Percentiles rank a stretch among this genome's conserved stretches.
phyloP scores from a whole-genome alignment of 2,797 vertebrate genomes.

The Pachyuromys duprasi region DNA sequence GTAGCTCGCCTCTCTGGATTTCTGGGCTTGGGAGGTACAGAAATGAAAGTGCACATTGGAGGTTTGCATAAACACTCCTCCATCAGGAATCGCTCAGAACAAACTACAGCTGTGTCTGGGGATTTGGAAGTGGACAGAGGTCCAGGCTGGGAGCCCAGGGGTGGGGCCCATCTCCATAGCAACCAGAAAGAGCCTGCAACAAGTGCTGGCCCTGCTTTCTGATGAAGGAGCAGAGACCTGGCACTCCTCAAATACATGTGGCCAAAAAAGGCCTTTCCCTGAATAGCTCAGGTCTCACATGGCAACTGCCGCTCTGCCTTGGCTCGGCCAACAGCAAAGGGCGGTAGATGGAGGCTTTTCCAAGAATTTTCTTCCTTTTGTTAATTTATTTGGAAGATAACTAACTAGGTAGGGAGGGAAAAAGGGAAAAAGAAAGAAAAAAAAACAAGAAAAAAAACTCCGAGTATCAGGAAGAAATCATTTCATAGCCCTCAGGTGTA shows the following conservation, averaged over 20 bases:
- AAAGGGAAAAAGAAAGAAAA: background rate
- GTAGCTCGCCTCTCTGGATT: background rate
- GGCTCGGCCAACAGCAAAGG: background rate
- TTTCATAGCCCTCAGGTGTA: background rate
- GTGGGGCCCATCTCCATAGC: constrained; percentile 65
- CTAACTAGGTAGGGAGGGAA: background rate
- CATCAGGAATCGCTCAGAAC: background rate
- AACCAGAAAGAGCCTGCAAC: constrained; percentile 62
- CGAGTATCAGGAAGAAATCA: background rate
- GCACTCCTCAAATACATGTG: background rate
- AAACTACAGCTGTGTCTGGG: background rate
- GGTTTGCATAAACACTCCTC: background rate
- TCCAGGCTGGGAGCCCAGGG: background rate
- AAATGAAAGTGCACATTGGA: background rate
- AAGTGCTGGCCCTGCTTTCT: background rate
- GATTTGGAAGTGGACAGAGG: background rate
- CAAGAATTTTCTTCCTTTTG: background rate
- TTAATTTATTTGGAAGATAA: background rate
- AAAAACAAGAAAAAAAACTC: no score
- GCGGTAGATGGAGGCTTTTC: background rate
- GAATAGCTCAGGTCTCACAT: background rate
- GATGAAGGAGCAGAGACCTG: background rate
- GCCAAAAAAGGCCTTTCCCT: constrained; percentile 18
- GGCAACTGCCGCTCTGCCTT: background rate
- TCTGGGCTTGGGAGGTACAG: background rate